Base-by-base conservation (phyloP, 1,140 invertebrate genomes). In the Polypedilum pembai region DNA sequence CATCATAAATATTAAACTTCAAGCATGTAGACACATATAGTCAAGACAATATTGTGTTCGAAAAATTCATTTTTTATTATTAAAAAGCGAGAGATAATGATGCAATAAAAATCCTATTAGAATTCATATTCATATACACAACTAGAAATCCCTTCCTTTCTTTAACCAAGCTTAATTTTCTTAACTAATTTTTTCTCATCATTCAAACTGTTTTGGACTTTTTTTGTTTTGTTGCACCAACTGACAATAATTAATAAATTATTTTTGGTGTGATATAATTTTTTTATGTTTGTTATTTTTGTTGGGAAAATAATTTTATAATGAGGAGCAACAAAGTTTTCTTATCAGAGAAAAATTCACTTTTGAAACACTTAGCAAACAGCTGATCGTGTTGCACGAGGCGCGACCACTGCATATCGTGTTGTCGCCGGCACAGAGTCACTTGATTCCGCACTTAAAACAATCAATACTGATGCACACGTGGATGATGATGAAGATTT, bases 351-450 rank as follows among this genome's bases (percentile, higher is more conserved):
- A 56, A 56, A n/a, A 56, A 56, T 56, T 56, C 45, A 56, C 4
- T 56, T 56, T 33, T 33, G 24, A 56, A 56, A 56, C 15, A 79
- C 80, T 77, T 85, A 91, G 90, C 88, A 87, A 83, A 88, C 89
- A 80, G 90, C 90, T 78, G 90, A 91, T 85, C 86, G 88, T 80
- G 87, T 89, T 83, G 90, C 90, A 79, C 85, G 90, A 81, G 88
- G 89, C 78, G 90, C 89, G 72, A 90, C 90, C 79, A 88, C 87
- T 78, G 88, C 91, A 78, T 91, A 90, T 84, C 87, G 90, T 73
- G 87, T 91, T 80, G 87, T 91, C 78, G 88, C 90, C 75, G 90
- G 90, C 78, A 91, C 90, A 74, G 89, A 91, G 85, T 89, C 88
- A 81, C 85, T 90, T 76, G 88, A 88, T 83, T 84, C 90, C 80